Evolutionary conservation across 2,888 invertebrate genomes (phyloP).

Genomic region (Dioctria linearis): DNA sequence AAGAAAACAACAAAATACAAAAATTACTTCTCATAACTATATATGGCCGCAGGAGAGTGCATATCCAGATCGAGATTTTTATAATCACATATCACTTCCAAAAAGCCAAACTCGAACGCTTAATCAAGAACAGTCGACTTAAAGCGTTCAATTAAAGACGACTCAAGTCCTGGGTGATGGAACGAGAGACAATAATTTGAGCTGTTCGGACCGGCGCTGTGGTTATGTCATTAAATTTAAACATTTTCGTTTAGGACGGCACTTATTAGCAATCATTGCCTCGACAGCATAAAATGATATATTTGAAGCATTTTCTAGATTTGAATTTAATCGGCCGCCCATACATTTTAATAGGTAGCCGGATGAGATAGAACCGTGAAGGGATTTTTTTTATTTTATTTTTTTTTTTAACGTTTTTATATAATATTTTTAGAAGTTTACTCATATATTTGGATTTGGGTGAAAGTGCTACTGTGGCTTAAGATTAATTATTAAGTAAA

Average conservation of each 20-base stretch:
- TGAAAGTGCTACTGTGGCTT: too few relatives aligned
- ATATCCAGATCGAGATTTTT: neutral
- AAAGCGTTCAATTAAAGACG: slow-evolving; percentile 55
- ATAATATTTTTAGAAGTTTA: too few relatives aligned
- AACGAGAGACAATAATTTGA: slow-evolving; percentile 52
- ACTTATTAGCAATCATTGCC: slow-evolving; percentile 47
- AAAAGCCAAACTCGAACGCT: slow-evolving; percentile 25
- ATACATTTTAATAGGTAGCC: neutral
- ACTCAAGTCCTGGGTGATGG: neutral
- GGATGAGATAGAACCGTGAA: too few relatives aligned
- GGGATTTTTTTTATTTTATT: too few relatives aligned
- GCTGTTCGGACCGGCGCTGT: slow-evolving; percentile 50
- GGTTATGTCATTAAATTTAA: slow-evolving; percentile 58
- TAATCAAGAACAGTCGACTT: slow-evolving; percentile 52
- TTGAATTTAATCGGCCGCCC: slow-evolving; percentile 55
- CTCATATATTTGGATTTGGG: too few relatives aligned
- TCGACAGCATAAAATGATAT: slow-evolving; percentile 53
- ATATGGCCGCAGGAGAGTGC: slow-evolving; percentile 12
- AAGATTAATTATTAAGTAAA: too few relatives aligned
- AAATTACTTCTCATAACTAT: too few relatives aligned
- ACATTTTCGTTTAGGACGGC: slow-evolving; percentile 57
- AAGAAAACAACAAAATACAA: too few relatives aligned
- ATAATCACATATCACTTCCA: slow-evolving; percentile 4
- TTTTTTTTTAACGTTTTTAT: too few relatives aligned
- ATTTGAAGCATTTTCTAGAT: slow-evolving; percentile 53